Base-by-base conservation (phyloP, 2,797 vertebrate species). In the Platalea minor region DNA sequence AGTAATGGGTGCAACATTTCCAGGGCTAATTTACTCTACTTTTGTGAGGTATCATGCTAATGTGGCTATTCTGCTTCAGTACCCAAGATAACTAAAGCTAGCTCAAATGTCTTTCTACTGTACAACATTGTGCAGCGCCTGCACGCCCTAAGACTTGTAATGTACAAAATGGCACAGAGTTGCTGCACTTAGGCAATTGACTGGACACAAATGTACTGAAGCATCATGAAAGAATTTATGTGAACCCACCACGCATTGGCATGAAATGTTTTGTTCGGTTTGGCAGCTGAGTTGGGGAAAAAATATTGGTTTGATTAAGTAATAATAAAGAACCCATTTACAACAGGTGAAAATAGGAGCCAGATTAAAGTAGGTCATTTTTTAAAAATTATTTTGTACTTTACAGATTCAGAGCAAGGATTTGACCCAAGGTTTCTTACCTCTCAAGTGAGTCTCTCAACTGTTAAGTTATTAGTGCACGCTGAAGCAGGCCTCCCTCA, bases 1-100 rank as follows among this genome's bases (percentile, higher is more conserved):
- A 96, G 91, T 97, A 97, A 96, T 97, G 93, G 86, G 87, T 92
- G 91, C 96, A 97, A 90, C 96, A 91, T 96, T 97, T 97, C 96
- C 88, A 95, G 85, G 91, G 57, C 95, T 97, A 97, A 97, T 96
- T 97, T 96, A 95, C 93, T 95, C 76, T 94, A 86, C 94, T 97
- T 97, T 96, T 95, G 94, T 76, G 80, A 91, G 85, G 75, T 96
- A 95, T 92, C 94, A 88, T 84, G 76, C 79, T 96, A 96, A 96
- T 89, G 94, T 79, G 82, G 65, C 89, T 89, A 94, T 93, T 95
- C 94, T 96, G 91, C 96, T 95, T 94, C 92, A 92, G 68, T 75
- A 92, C 41, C 35, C 46, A 10, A 92, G 94, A 92, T 85, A 92
- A 94, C 89, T 88, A 93, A 96, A 96, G 72, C 73, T 48, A 85